Conservation (phyloP, 2,113 vertebrate species). For the Chlamydotis undulata region DNA sequence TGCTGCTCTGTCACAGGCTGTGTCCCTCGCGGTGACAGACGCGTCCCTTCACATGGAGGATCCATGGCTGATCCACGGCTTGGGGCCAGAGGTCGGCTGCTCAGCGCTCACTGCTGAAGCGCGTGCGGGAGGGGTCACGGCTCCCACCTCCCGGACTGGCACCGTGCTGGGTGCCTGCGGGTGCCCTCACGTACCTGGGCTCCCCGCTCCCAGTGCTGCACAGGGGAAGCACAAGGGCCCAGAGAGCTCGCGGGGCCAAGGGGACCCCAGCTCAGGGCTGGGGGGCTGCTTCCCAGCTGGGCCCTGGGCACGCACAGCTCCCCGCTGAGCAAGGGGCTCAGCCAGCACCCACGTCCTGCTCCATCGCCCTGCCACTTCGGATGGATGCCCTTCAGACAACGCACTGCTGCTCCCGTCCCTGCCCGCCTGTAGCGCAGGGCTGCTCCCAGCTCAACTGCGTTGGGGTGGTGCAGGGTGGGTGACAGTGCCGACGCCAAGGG, state of each 20-base stretch:
- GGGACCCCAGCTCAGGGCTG: background rate
- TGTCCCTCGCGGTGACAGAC: accelerated
- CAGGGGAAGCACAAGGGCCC: background rate
- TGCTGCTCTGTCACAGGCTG: background rate
- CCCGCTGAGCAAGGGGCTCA: accelerated
- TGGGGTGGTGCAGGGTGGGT: background rate
- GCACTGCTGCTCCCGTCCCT: background rate
- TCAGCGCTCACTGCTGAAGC: accelerated
- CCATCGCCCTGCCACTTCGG: background rate
- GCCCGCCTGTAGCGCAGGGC: accelerated
- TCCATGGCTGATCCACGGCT: background rate
- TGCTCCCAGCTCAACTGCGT: background rate
- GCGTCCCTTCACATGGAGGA: background rate
- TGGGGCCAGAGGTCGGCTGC: accelerated
- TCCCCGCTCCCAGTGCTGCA: accelerated
- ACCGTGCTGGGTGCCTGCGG: background rate
- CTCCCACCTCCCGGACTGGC: background rate
- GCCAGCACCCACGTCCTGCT: background rate
- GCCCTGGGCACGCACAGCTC: background rate
- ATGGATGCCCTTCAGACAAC: background rate
- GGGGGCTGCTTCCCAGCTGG: background rate
- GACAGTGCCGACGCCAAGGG: background rate
- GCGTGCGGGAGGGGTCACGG: accelerated
- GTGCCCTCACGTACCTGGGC: accelerated
- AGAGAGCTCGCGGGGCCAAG: background rate